phyloP scores from a whole-genome alignment of 2,888 invertebrate species.

The Temnothorax unifasciatus region DNA sequence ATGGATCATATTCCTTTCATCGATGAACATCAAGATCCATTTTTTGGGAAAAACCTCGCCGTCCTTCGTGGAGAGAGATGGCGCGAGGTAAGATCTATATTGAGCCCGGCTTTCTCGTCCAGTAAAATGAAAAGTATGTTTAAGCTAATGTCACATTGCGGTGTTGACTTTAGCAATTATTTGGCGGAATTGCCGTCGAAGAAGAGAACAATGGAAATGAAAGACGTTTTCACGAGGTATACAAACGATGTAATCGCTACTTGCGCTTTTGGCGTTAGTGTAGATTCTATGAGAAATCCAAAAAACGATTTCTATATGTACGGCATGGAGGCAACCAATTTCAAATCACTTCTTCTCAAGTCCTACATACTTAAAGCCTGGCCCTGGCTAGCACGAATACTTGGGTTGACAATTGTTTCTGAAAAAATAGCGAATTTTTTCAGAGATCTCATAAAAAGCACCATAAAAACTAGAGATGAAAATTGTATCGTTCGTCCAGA shows the following conservation, averaged over 20 bases:
- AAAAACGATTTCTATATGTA: slow-evolving; percentile 80
- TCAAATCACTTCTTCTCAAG: slow-evolving; percentile 59
- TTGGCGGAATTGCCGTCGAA: slow-evolving; percentile 76
- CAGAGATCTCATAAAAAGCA: slow-evolving; percentile 63
- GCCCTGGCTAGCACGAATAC: slow-evolving; percentile 41
- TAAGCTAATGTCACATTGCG: slow-evolving; percentile 85
- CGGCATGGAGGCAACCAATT: slow-evolving; percentile 70
- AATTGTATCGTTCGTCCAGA: slow-evolving; percentile 69
- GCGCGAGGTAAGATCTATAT: slow-evolving; percentile 87
- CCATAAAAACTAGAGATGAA: slow-evolving; percentile 73
- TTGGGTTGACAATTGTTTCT: slow-evolving; percentile 66
- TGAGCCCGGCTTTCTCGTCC: slow-evolving; percentile 88
- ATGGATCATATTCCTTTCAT: slow-evolving; percentile 61
- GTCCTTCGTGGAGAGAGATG: slow-evolving; percentile 85
- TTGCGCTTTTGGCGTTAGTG: slow-evolving; percentile 79
- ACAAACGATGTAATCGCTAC: slow-evolving; percentile 76
- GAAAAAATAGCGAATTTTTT: slow-evolving; percentile 65
- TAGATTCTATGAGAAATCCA: slow-evolving; percentile 79
- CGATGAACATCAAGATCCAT: slow-evolving; percentile 54
- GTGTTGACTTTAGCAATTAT: slow-evolving; percentile 76
- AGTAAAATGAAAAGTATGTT: slow-evolving; percentile 88
- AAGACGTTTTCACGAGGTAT: neutral
- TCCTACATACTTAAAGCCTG: slow-evolving; percentile 62
- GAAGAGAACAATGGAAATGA: neutral
- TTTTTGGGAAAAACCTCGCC: slow-evolving; percentile 71